Base-by-base conservation (phyloP, 2,113 vertebrate genomes). In the Progne subis region DNA sequence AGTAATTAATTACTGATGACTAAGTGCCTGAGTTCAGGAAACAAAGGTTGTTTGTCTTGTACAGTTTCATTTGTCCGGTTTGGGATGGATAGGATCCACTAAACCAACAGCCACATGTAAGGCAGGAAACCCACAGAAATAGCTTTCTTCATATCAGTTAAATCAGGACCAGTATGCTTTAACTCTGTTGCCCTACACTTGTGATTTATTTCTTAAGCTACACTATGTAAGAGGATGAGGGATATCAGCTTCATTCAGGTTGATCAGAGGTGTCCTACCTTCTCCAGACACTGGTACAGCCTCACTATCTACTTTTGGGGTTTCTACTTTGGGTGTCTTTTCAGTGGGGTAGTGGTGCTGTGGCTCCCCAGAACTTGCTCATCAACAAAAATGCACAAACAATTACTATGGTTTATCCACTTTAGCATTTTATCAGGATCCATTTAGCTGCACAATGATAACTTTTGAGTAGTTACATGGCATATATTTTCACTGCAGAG, bases 1-100 rank as follows among this genome's bases (percentile, higher is more conserved):
- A 77, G 85, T 86, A 74, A 97, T 69, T 92, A 91, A 69, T 92
- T 79, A 63, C 43, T 1, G 0, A 63, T 94, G 89, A 95, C 91
- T 94, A 72, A 94, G 84, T 70, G 37, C 59, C 46, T 44, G 44
- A 69, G 63, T 80, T 63, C 63, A 90, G 83, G 76, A 94, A 95
- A 78, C 29, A 92, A 63, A 91, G 17, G 16, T 82, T 85, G n/a
- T 69, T 92, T 95, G 75, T 92, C 28, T 79, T 43, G 53, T 56
- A 69, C 28, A 65, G 39, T 37, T 91, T 86, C 14, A 32, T 86
- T 84, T 94, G 41, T 86, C 91, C n/a, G 2, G 69, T 76, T 84
- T 85, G 57, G 59, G 65, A 57, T 78, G 86, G 53, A 79, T 75
- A 39, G 34, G 9, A 32, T 68, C 69, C 72, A 49, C 65, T 80